These are phyloP conservation scores for Ceratothoa steindachneri DNA, from an alignment of 2,888 invertebrate genomes.

Conservation along the genomic window DNA sequence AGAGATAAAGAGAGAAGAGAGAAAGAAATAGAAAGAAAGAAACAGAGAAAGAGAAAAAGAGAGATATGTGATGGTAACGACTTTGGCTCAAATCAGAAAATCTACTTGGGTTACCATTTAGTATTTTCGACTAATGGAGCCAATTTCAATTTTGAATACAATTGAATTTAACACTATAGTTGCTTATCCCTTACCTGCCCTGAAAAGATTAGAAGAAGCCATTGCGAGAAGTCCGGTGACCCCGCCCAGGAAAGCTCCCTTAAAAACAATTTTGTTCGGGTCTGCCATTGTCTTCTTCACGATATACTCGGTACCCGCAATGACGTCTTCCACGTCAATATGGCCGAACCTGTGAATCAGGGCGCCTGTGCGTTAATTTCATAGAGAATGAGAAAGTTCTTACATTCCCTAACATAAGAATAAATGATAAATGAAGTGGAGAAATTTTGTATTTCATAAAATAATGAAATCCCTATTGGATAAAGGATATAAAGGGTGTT, in stretches of 20 bases:
- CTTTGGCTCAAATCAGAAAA: too few relatives aligned
- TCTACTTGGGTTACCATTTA: too few relatives aligned
- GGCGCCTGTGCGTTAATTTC: neutral
- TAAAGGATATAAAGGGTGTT: too few relatives aligned
- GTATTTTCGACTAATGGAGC: too few relatives aligned
- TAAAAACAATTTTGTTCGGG: slow-evolving; percentile 18
- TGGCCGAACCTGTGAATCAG: slow-evolving; percentile 33
- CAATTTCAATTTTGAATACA: too few relatives aligned
- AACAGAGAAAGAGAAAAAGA: too few relatives aligned
- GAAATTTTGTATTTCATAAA: neutral
- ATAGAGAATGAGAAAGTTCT: too few relatives aligned
- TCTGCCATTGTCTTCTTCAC: slow-evolving; percentile 31
- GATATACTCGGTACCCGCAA: slow-evolving; percentile 30
- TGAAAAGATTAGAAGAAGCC: slow-evolving; percentile 34
- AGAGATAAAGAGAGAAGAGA: too few relatives aligned
- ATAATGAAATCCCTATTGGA: neutral
- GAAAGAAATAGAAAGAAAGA: too few relatives aligned
- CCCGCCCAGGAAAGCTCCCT: slow-evolving; percentile 24
- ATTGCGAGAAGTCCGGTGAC: slow-evolving; percentile 34
- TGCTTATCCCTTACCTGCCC: slow-evolving; percentile 32
- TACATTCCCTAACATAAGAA: too few relatives aligned
- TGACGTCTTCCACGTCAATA: slow-evolving; percentile 36
- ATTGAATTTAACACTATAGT: too few relatives aligned
- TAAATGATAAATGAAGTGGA: neutral
- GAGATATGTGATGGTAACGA: too few relatives aligned